Evolutionary conservation across 2,797 vertebrate genomes (phyloP).

Genomic region (Manis javanica): DNA sequence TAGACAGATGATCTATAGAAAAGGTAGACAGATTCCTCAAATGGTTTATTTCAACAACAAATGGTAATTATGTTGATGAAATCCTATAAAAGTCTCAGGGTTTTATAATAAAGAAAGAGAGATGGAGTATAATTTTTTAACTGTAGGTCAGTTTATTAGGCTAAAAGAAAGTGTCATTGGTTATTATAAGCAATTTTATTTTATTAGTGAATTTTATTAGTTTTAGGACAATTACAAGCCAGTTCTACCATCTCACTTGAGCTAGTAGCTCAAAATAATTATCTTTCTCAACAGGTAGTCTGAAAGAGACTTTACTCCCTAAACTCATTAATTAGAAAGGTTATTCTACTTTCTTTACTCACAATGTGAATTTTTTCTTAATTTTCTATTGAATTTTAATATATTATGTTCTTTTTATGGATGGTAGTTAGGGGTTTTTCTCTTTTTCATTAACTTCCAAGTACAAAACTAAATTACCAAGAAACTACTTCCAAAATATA

Average conservation of each 20-base stretch:
- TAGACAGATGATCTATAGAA: background rate
- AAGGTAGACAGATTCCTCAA: background rate
- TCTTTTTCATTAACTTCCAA: conserved; percentile 18
- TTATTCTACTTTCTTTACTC: background rate
- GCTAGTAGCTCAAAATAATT: background rate
- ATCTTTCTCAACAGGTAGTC: background rate
- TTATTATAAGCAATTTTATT: background rate
- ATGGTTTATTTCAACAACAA: background rate
- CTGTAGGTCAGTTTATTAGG: background rate
- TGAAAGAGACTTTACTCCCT: background rate
- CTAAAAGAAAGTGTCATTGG: background rate
- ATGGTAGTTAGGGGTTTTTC: conserved; percentile 2
- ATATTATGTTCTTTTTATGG: background rate
- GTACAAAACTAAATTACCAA: conserved; percentile 30
- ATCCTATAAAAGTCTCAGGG: background rate
- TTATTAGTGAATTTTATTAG: background rate
- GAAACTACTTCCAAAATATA: conserved; percentile 19
- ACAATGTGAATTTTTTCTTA: background rate
- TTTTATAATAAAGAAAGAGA: background rate
- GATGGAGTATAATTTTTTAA: background rate
- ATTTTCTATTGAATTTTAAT: conserved; percentile 19
- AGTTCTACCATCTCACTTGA: background rate
- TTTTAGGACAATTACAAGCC: background rate
- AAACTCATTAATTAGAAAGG: background rate
- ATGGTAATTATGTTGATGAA: background rate